Percentiles rank a stretch among this genome's conserved stretches.
phyloP scores from a whole-genome alignment of 2,888 invertebrate genomes.

The Nephrotoma guestfalica region DNA sequence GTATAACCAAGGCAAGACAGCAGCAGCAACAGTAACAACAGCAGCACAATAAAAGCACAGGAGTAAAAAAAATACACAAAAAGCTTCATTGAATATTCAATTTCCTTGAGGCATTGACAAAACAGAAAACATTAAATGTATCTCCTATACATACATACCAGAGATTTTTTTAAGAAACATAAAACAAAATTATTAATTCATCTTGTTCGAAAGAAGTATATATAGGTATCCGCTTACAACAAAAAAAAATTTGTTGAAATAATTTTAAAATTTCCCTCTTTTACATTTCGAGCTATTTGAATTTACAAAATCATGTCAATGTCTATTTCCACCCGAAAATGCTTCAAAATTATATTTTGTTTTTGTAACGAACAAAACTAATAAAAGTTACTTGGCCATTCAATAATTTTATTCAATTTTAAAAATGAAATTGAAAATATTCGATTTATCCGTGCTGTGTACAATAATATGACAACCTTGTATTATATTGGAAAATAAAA shows the following conservation, averaged over 20 bases:
- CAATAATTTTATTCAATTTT: background rate
- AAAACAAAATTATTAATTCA: background rate
- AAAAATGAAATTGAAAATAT: background rate
- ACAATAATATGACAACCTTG: background rate
- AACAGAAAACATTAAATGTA: background rate
- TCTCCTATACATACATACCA: background rate
- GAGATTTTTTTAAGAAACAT: background rate
- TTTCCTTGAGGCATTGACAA: background rate
- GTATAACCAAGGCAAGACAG: background rate
- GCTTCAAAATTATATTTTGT: background rate
- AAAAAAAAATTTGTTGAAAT: background rate
- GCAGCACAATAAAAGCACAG: background rate
- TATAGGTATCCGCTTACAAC: background rate
- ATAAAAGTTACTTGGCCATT: background rate
- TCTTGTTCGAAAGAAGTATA: background rate
- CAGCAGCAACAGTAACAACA: background rate
- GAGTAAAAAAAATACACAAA: background rate
- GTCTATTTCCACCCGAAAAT: background rate
- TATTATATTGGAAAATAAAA: background rate
- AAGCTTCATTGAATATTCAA: background rate
- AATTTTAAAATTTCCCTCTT: background rate
- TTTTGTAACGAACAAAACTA: background rate
- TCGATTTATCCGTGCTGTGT: background rate
- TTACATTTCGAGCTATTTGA: background rate
- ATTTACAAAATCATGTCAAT: background rate